A percentile compares a stretch with the other conserved stretches of the same genome.
Evolutionary conservation across 2,797 vertebrate species (phyloP).

Genomic region (Betta splendens): DNA sequence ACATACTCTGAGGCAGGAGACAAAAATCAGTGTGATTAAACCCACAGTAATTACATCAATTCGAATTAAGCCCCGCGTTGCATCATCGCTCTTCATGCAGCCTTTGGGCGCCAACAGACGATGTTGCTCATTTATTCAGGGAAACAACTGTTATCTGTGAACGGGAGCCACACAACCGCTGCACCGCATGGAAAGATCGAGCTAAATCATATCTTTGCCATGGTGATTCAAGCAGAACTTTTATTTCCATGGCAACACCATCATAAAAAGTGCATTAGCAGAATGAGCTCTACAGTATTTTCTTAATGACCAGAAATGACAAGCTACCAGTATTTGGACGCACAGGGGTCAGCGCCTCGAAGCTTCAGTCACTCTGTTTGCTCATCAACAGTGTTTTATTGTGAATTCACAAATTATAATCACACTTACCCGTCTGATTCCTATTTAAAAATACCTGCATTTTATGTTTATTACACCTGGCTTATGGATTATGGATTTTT

Average conservation of each 20-base stretch:
- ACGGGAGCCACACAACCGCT: not conserved
- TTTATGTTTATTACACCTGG: not conserved
- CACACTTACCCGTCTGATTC: not conserved
- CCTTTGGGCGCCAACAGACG: not conserved
- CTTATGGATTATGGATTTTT: conserved; percentile 7
- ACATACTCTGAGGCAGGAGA: not conserved
- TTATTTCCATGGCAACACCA: conserved; percentile 59
- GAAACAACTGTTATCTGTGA: not conserved
- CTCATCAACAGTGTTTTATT: too few relatives aligned
- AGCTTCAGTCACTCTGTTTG: not conserved
- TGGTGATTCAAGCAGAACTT: conserved; percentile 21
- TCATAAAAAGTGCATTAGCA: conserved; percentile 31
- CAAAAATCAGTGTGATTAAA: not conserved
- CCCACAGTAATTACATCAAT: not conserved
- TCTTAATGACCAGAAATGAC: conserved; percentile 32
- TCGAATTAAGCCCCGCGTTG: not conserved
- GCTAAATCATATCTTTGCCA: conserved; percentile 27
- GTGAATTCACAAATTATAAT: not conserved
- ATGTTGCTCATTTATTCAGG: not conserved
- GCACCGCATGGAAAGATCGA: conserved; percentile 17
- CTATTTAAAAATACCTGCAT: not conserved
- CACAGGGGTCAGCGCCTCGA: conserved; percentile 10
- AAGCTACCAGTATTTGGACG: not conserved
- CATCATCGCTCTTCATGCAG: not conserved
- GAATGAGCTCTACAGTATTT: conserved; percentile 20